Percentiles rank a stretch among this genome's conserved stretches.
Conservation (phyloP, 2,888 invertebrate genomes). For the Aleiodes testaceus region DNA sequence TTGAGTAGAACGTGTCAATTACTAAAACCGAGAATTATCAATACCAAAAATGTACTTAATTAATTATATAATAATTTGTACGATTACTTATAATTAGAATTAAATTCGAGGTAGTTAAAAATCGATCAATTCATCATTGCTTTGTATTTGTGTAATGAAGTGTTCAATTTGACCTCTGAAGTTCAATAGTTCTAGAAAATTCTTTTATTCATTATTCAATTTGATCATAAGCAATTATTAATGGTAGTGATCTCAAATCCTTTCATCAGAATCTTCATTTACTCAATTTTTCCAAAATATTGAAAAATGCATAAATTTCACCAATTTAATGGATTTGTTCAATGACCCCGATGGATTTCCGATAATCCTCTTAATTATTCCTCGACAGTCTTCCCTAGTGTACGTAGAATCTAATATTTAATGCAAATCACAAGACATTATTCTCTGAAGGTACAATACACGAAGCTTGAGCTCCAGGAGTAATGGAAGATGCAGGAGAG, state of each 20-base stretch:
- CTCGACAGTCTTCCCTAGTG: too few relatives aligned
- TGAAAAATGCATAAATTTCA: too few relatives aligned
- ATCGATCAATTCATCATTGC: background rate
- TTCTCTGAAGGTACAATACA: background rate
- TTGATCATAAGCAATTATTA: background rate
- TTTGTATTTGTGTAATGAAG: background rate
- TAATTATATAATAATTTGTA: background rate
- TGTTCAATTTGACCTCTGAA: background rate
- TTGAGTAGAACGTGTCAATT: background rate
- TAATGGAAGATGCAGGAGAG: constrained; percentile 37
- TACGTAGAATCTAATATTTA: background rate
- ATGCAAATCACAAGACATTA: background rate
- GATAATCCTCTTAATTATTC: too few relatives aligned
- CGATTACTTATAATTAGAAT: background rate
- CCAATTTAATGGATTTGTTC: too few relatives aligned
- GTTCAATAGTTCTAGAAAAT: background rate
- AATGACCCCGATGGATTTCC: too few relatives aligned
- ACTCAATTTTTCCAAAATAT: too few relatives aligned
- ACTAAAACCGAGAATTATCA: constrained; percentile 1
- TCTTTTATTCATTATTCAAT: background rate
- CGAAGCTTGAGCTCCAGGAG: constrained; percentile 23
- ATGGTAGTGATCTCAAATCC: too few relatives aligned
- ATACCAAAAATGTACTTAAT: constrained; percentile 11
- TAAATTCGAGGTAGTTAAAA: background rate
- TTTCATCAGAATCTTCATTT: too few relatives aligned